Percentiles rank a stretch among this genome's conserved stretches.
These are phyloP conservation scores for Cyprinodon tularosa DNA, from an alignment of 2,113 vertebrate species.

Conservation along the genomic window DNA sequence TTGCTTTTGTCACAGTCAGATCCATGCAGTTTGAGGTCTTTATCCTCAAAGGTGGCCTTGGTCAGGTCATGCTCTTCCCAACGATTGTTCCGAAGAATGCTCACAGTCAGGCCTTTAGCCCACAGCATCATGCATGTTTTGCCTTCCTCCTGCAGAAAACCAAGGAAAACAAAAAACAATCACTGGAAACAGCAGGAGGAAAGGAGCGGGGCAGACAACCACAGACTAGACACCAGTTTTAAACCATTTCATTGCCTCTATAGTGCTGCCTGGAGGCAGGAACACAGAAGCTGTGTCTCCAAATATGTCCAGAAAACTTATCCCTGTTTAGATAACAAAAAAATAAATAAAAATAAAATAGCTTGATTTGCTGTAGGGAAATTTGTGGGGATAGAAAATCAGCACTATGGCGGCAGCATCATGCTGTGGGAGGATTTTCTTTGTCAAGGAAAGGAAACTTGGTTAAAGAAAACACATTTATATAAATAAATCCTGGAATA, in stretches of 20 bases:
- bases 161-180: too few species aligned
- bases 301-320: not conserved
- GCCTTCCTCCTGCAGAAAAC: conserved; percentile 44
- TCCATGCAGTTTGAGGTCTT: conserved; percentile 63
- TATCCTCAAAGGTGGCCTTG: conserved; percentile 78
- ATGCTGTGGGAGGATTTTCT: not conserved
- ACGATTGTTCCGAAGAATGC: conserved; percentile 59
- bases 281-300: not conserved
- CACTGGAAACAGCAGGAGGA: not conserved
- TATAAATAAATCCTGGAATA: not conserved
- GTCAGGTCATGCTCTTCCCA: conserved; percentile 81
- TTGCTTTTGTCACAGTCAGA: conserved; percentile 75
- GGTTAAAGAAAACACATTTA: not conserved
- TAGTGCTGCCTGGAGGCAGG: too few species aligned
- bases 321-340: not conserved
- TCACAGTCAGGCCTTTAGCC: conserved; percentile 82
- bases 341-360: not conserved
- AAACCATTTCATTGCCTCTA: too few species aligned
- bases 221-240: too few species aligned
- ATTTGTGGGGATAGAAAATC: not conserved
- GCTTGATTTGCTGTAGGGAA: not conserved
- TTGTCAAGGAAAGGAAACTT: too few species aligned
- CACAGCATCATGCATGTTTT: conserved; percentile 84
- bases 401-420: not conserved
- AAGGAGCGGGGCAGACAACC: not conserved